Conservation (phyloP, 2,797 vertebrate genomes). For the Muraenolepis orangiensis region DNA sequence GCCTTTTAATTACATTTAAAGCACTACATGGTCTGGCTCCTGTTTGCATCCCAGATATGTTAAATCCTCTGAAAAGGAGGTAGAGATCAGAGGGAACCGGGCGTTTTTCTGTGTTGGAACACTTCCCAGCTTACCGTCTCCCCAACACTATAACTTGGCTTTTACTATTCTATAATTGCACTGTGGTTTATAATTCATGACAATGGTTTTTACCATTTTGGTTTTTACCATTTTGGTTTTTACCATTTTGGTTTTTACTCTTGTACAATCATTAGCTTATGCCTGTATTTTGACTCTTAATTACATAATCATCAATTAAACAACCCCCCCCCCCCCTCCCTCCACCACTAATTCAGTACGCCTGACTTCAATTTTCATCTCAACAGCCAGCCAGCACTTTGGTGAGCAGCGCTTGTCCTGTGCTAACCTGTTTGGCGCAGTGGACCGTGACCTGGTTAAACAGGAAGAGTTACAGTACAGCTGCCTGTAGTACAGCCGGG, state of each 20-base stretch:
- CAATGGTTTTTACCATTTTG: background rate
- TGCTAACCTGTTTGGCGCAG: background rate
- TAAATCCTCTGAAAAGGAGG: too few relatives aligned
- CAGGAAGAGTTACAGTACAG: constrained; percentile 10
- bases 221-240: too few relatives aligned
- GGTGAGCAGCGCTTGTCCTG: background rate
- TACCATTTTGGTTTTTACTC: background rate
- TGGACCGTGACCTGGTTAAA: background rate
- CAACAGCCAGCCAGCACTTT: background rate
- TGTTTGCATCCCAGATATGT: too few relatives aligned
- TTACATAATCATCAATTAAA: too few relatives aligned
- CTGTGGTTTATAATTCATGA: background rate
- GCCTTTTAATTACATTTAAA: too few relatives aligned
- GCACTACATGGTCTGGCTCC: too few relatives aligned
- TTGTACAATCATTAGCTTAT: background rate
- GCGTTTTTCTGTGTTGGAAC: background rate
- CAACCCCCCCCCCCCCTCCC: constrained; percentile 24
- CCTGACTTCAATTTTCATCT: background rate
- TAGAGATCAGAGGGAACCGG: background rate
- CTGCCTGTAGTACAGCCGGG: constrained; percentile 16
- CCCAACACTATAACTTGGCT: too few relatives aligned
- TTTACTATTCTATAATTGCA: background rate
- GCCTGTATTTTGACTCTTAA: background rate
- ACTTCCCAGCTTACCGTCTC: too few relatives aligned
- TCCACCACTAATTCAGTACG: background rate